Conservation (phyloP, 2,113 vertebrate genomes). For the Cinclus cinclus region DNA sequence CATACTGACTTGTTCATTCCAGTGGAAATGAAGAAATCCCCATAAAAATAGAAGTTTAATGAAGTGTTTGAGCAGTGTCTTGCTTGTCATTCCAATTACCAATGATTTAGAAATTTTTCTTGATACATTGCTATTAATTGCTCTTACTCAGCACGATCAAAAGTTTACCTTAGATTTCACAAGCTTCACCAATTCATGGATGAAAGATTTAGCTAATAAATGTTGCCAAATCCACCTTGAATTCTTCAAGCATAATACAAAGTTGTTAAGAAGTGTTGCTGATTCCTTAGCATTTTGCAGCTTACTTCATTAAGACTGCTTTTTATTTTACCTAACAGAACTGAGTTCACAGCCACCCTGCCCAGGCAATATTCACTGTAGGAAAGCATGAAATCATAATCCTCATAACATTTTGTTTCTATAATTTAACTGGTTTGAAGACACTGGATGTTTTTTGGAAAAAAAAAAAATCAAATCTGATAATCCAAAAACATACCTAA, state of each 20-base stretch:
- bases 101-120: constrained; percentile 68
- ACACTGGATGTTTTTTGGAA: background rate
- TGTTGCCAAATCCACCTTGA: constrained; percentile 10
- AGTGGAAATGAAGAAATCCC: constrained; percentile 80
- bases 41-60: constrained; percentile 83
- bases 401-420: background rate
- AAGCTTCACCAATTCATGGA: background rate
- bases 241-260: background rate
- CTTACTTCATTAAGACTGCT: constrained; percentile 2
- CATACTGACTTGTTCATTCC: constrained; percentile 80
- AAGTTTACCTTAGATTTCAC: constrained; percentile 68
- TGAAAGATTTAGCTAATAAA: constrained; percentile 20
- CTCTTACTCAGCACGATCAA: constrained; percentile 67
- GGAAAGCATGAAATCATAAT: background rate
- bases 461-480: background rate
- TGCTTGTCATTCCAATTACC: constrained; percentile 76
- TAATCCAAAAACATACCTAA: background rate
- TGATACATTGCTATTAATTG: constrained; percentile 67
- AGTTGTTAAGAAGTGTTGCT: background rate
- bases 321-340: constrained; percentile 18
- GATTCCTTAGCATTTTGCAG: constrained; percentile 16
- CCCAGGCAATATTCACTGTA: background rate
- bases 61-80: constrained; percentile 76
- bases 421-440: background rate
- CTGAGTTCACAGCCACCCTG: background rate